Evolutionary conservation across 2,888 invertebrate genomes (phyloP).

Genomic region (Sinhomidia bicolor): DNA sequence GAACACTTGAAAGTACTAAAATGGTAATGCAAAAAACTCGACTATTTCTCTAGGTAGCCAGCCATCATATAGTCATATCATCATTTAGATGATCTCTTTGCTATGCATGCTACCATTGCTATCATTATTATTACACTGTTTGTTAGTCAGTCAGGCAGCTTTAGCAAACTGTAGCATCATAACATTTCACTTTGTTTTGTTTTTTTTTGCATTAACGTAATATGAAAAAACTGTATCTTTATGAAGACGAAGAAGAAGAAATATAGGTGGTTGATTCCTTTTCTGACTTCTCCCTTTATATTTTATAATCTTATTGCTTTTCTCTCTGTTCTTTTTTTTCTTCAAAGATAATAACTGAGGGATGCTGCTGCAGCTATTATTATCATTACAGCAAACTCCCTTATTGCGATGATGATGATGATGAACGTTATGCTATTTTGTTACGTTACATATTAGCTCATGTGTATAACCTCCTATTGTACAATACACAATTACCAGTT

Average conservation of each 20-base stretch:
- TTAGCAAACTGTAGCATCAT: constrained; percentile 15
- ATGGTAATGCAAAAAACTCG: constrained; percentile 30
- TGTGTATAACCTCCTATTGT: constrained; percentile 31
- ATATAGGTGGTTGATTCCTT: not conserved
- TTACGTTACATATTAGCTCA: constrained; percentile 37
- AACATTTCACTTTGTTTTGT: constrained; percentile 19
- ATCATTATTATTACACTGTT: no score
- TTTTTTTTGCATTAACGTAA: not conserved
- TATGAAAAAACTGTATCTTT: not conserved
- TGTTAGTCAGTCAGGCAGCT: constrained; percentile 3
- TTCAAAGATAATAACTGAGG: constrained; percentile 15
- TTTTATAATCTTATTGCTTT: not conserved
- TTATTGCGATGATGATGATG: no score
- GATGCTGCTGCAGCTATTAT: not conserved
- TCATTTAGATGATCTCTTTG: not conserved
- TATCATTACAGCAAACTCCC: constrained; percentile 7
- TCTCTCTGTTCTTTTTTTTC: not conserved
- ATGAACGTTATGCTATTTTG: constrained; percentile 25
- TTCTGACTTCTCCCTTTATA: not conserved
- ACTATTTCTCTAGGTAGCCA: constrained; percentile 10
- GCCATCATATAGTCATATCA: not conserved
- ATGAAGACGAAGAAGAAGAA: no score
- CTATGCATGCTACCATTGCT: not conserved
- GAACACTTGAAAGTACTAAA: constrained; percentile 42
- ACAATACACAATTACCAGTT: not conserved